phyloP scores from a whole-genome alignment of 2,888 invertebrate genomes.

The Dascillus cervinus region DNA sequence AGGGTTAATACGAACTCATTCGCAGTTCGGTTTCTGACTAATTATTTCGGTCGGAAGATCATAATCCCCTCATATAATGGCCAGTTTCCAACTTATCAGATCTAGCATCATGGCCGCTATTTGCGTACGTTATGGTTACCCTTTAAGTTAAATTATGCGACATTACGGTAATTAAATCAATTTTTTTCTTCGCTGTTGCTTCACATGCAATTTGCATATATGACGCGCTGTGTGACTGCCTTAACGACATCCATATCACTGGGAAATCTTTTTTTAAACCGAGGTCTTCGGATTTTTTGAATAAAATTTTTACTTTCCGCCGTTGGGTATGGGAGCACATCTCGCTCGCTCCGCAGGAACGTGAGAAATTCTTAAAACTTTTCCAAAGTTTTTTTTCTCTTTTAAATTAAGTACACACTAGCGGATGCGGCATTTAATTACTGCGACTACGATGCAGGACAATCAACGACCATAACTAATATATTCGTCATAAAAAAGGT shows the following conservation, averaged over 20 bases:
- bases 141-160: conserved; percentile 23
- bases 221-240: not conserved
- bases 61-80: conserved; percentile 45
- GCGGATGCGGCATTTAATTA: not conserved
- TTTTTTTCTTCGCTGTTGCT: not conserved
- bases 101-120: conserved; percentile 42
- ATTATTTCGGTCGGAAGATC: conserved; percentile 45
- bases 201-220: not conserved
- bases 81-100: conserved; percentile 43
- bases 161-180: not conserved
- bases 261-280: not conserved
- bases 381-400: too few species aligned
- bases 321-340: too few species aligned
- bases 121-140: conserved; percentile 32
- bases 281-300: not conserved
- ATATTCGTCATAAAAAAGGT: not conserved
- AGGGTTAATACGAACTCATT: conserved; percentile 41
- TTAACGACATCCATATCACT: not conserved
- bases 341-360: too few species aligned
- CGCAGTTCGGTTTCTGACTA: conserved; percentile 38
- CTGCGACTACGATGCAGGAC: not conserved
- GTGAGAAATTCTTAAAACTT: too few species aligned
- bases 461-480: not conserved
- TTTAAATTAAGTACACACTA: too few species aligned
- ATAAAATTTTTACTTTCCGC: too few species aligned